phyloP scores from a whole-genome alignment of 2,113 vertebrate species.

The Dermatemys mawii region DNA sequence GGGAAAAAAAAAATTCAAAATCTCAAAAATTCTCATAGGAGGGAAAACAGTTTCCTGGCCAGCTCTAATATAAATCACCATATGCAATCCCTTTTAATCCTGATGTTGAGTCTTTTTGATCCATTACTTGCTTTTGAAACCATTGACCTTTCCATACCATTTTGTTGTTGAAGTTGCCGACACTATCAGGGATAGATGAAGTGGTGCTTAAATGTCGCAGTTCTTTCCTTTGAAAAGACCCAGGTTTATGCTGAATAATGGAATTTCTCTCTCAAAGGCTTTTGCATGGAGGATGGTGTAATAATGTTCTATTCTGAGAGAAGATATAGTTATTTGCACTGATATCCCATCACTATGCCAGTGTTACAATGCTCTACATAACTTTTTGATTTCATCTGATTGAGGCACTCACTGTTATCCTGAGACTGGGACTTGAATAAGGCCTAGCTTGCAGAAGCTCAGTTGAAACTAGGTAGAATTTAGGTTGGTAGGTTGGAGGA shows the following conservation, averaged over 20 bases:
- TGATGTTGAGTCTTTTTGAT: too few species aligned
- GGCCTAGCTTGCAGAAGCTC: not conserved
- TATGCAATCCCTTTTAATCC: too few species aligned
- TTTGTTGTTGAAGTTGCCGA: not conserved
- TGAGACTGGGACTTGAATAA: not conserved
- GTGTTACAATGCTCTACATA: not conserved
- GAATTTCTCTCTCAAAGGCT: not conserved
- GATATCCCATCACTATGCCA: not conserved
- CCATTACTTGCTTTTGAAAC: not conserved
- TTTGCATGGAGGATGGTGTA: not conserved
- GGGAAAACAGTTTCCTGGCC: too few species aligned
- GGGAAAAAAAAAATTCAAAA: too few species aligned
- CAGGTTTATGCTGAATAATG: not conserved
- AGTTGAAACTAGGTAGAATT: not conserved
- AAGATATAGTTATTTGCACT: not conserved
- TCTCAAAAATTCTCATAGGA: too few species aligned
- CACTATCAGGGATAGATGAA: not conserved
- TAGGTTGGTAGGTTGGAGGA: not conserved
- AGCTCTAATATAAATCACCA: too few species aligned
- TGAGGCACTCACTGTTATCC: not conserved
- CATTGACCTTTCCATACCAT: not conserved
- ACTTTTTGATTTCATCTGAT: not conserved
- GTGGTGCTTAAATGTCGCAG: not conserved
- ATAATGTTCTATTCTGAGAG: not conserved
- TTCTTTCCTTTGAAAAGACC: not conserved